Percentiles rank a stretch among this genome's conserved stretches.
Conservation (phyloP, 2,888 invertebrate species). For the Phyto melanocephala region DNA sequence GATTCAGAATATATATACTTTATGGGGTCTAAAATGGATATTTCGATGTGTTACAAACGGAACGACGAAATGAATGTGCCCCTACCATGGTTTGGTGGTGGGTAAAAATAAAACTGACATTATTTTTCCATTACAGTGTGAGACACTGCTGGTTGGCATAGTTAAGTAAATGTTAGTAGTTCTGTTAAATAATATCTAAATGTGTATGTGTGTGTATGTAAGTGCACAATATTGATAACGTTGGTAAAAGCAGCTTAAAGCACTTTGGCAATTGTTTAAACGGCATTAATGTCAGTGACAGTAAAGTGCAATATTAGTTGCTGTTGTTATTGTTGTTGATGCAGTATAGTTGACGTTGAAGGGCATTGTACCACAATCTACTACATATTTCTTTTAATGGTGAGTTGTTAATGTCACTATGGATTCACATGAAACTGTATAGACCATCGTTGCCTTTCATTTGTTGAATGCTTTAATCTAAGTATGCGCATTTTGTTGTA, state of each 20-base stretch:
- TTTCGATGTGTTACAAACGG: no score
- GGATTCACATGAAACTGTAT: not conserved
- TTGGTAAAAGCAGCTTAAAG: constrained; percentile 49
- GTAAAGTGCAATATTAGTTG: constrained; percentile 34
- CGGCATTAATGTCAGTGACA: constrained; percentile 50
- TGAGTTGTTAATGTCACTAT: constrained; percentile 34
- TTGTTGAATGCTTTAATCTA: constrained; percentile 4
- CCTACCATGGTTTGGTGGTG: no score
- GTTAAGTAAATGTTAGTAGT: not conserved
- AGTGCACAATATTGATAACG: constrained; percentile 48
- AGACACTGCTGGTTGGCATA: not conserved
- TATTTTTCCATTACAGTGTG: constrained; percentile 1
- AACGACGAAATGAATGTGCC: no score
- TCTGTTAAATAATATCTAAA: not conserved
- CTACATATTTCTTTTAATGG: constrained; percentile 12
- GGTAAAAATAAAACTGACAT: not conserved
- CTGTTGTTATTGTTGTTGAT: not conserved
- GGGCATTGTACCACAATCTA: constrained; percentile 16
- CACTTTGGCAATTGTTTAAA: constrained; percentile 57
- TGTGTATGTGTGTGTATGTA: not conserved
- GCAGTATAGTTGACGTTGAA: not conserved
- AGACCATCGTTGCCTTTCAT: not conserved
- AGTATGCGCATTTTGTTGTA: not conserved
- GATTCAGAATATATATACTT: no score
- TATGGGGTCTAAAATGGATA: no score